These are phyloP conservation scores for Drosophila nr. fundita DNA, from an alignment of 2,888 invertebrate species.

Conservation along the genomic window DNA sequence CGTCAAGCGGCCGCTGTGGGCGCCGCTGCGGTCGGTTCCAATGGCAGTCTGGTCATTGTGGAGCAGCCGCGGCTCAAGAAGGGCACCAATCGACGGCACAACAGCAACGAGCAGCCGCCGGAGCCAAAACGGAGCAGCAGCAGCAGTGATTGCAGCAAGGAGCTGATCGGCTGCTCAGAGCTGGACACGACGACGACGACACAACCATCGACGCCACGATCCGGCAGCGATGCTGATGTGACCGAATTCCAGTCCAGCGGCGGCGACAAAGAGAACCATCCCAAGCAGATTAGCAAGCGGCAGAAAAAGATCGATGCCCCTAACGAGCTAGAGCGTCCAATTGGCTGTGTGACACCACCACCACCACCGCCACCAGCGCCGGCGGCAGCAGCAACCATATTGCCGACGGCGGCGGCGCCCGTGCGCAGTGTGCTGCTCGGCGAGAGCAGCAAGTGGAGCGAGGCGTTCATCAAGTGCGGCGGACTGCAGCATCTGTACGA, in stretches of 20 bases:
- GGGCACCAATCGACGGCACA: conserved; percentile 59
- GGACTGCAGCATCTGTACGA: conserved; percentile 95
- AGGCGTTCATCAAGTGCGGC: conserved; percentile 93
- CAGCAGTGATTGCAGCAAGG: conserved; percentile 54
- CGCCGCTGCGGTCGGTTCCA: conserved; percentile 41
- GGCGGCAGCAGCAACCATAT: neutral
- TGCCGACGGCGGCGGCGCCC: conserved; percentile 21
- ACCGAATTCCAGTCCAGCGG: conserved; percentile 42
- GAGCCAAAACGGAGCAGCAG: conserved; percentile 64
- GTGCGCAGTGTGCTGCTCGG: conserved; percentile 31
- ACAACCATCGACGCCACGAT: conserved; percentile 44
- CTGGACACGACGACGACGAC: conserved; percentile 50
- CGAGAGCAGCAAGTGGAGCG: conserved; percentile 87
- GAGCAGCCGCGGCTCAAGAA: conserved; percentile 72
- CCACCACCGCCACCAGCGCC: conserved; percentile 15
- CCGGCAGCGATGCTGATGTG: conserved; percentile 47
- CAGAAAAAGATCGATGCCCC: conserved; percentile 65
- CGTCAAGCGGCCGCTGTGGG: conserved; percentile 43
- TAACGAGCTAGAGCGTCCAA: conserved; percentile 50
- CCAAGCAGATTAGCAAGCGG: conserved; percentile 70
- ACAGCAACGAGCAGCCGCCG: conserved; percentile 66
- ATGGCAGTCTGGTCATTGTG: conserved; percentile 61
- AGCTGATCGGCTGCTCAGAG: conserved; percentile 40
- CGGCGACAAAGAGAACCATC: conserved; percentile 81
- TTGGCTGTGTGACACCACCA: conserved; percentile 61